Evolutionary conservation across 1,140 invertebrate species (phyloP), one percentile per base, ranked within the genome.

Genomic region (Drosophila mojavensis): DNA sequence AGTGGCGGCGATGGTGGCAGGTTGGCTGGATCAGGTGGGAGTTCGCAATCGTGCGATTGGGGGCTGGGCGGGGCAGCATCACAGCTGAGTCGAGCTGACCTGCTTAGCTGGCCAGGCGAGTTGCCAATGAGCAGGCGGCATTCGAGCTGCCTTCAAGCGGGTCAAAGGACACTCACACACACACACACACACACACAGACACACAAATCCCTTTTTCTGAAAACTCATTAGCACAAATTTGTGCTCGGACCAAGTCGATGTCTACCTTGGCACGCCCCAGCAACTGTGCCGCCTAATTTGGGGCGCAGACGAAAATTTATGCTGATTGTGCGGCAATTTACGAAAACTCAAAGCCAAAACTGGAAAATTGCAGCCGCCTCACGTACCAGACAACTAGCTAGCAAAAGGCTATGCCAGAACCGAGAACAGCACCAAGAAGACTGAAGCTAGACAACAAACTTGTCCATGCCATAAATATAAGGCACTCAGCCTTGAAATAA

Each of bases 141-240:
- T 7, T 76, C 72, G 66, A 68, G 73, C 30, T 73, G 77, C 64
- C 74, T 73, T 75, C 75, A 85, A 81, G 75, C 81, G 85, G 81
- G 78, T 81, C 74, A 78, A 63, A 55, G 59, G 63, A 63, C 55
- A 53, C 58, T 43, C 28, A 28, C 28, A 28, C 28, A 28, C 28
- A 28, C 4, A 28, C 30, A 39, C 36, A 39, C 36, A 39, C 36
- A 39, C 36, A 39, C 10, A 39, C 36, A 73, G 73, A 7, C 30
- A 33, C 30, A 33, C 65, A 88, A 89, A 88, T 81, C 83, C 83
- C 78, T 83, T 85, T 86, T 88, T 53, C 50, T 83, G 10, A 88
- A 88, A 88, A 88, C 83, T 88, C 83, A 88, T 88, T 88, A 88
- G 84, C 83, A 88, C 83, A 88, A 88, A 89, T 88, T 88, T 83